phyloP scores from a whole-genome alignment of 2,113 vertebrate genomes.

The Gavia stellata region DNA sequence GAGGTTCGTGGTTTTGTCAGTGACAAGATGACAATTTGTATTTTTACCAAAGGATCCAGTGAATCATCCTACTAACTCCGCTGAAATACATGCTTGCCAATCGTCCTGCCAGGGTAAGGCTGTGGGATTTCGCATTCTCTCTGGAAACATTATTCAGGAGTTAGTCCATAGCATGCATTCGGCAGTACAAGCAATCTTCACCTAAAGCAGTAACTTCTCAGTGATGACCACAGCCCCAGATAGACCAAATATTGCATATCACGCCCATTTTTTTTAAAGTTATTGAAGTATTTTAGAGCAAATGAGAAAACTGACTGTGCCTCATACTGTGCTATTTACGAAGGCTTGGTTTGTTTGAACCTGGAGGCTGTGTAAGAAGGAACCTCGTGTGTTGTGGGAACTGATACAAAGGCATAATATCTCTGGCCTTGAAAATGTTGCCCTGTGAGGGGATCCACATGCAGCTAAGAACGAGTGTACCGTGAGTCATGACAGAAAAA shows the following conservation, averaged over 20 bases:
- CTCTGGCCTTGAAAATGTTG: neutral
- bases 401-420: neutral
- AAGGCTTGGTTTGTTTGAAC: neutral
- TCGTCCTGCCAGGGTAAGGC: slow-evolving; percentile 47
- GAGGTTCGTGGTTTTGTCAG: slow-evolving; percentile 70
- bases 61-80: slow-evolving; percentile 82
- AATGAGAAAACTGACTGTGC: neutral
- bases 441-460: neutral
- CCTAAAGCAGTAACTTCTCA: neutral
- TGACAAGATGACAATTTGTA: slow-evolving; percentile 79
- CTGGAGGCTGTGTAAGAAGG: neutral
- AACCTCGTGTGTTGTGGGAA: neutral
- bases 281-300: neutral
- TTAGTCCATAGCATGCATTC: neutral
- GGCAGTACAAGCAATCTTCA: neutral
- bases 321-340: neutral
- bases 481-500: neutral
- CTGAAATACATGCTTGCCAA: slow-evolving; percentile 26
- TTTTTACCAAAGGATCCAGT: slow-evolving; percentile 72
- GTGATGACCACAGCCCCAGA: neutral
- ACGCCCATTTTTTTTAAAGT: neutral
- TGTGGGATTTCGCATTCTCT: neutral
- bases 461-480: neutral
- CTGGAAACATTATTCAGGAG: neutral
- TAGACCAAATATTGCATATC: neutral